A percentile compares a stretch with the other conserved stretches of the same genome.
Evolutionary conservation across 2,797 vertebrate species (phyloP).

Genomic region (Triplophysa yarkandensis): DNA sequence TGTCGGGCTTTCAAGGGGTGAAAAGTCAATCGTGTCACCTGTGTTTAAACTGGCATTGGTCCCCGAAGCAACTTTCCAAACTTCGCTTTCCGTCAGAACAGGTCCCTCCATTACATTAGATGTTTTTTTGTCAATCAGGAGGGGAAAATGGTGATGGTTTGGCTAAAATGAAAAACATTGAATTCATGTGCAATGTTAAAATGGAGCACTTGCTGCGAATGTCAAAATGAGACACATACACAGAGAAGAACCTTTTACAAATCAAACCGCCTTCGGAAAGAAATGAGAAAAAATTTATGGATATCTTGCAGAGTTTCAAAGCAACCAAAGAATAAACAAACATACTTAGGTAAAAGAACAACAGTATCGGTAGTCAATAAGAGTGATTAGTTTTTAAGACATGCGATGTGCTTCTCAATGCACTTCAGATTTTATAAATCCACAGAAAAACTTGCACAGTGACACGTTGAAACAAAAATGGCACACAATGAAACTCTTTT

Average conservation of each 20-base stretch:
- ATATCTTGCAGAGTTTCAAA: not conserved
- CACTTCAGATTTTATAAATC: conserved; percentile 9
- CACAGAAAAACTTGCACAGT: conserved; percentile 20
- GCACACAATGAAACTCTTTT: conserved; percentile 33
- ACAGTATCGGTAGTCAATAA: not conserved
- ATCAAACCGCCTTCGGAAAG: not conserved
- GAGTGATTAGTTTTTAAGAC: not conserved
- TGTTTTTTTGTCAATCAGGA: conserved; percentile 50
- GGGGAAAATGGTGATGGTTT: conserved; percentile 4
- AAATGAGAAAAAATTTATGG: not conserved
- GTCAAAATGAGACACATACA: not conserved
- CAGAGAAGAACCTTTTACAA: not conserved
- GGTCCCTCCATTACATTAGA: conserved; percentile 47
- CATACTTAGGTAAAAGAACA: not conserved
- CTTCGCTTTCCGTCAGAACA: conserved; percentile 64
- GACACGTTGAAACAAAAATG: conserved; percentile 12
- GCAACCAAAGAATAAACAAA: not conserved
- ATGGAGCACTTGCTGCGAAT: not conserved
- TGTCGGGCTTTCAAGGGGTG: conserved; percentile 24
- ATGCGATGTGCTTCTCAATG: conserved; percentile 26
- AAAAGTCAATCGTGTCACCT: conserved; percentile 11
- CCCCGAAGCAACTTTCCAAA: conserved; percentile 56
- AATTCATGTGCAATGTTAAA: conserved; percentile 8
- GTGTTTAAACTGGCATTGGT: conserved; percentile 31
- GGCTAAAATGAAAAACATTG: conserved; percentile 34